These are phyloP conservation scores for Euleptes europaea DNA, from an alignment of 2,113 vertebrate species.

Conservation along the genomic window DNA sequence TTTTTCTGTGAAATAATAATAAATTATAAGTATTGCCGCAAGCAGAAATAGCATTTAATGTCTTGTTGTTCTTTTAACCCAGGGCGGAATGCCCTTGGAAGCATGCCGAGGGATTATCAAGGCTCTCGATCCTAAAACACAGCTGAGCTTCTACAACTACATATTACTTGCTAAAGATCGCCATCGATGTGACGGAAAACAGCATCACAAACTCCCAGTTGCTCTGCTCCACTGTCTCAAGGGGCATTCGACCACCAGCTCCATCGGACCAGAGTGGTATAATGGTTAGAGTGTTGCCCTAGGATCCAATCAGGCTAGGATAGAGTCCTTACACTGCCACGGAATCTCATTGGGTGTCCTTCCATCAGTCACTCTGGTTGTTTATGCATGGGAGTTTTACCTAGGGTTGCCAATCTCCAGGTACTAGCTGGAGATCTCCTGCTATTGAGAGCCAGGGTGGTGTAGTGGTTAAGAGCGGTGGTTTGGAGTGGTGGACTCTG, in stretches of 20 bases:
- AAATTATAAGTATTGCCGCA: slow-evolving; percentile 2
- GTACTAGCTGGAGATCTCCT: too few species aligned
- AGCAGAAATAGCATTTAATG: slow-evolving; percentile 5
- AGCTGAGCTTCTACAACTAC: background rate
- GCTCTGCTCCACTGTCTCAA: background rate
- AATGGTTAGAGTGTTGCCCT: too few species aligned
- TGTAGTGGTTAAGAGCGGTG: too few species aligned
- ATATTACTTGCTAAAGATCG: background rate
- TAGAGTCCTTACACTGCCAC: too few species aligned
- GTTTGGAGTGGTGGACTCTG: too few species aligned
- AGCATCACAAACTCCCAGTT: background rate
- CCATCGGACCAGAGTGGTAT: background rate
- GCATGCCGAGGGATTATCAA: background rate
- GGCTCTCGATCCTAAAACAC: background rate
- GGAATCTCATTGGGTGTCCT: background rate
- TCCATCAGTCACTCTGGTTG: background rate
- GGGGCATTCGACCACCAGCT: background rate
- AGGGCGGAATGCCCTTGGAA: background rate
- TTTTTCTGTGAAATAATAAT: slow-evolving; percentile 9
- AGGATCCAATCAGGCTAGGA: too few species aligned
- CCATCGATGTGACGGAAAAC: too few species aligned
- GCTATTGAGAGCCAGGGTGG: too few species aligned
- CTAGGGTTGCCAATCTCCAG: too few species aligned
- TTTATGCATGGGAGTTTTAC: too few species aligned
- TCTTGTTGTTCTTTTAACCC: background rate